Percentiles rank a stretch among this genome's conserved stretches.
These are phyloP conservation scores for Aplocera efformata DNA, from an alignment of 2,888 invertebrate genomes.

Conservation along the genomic window DNA sequence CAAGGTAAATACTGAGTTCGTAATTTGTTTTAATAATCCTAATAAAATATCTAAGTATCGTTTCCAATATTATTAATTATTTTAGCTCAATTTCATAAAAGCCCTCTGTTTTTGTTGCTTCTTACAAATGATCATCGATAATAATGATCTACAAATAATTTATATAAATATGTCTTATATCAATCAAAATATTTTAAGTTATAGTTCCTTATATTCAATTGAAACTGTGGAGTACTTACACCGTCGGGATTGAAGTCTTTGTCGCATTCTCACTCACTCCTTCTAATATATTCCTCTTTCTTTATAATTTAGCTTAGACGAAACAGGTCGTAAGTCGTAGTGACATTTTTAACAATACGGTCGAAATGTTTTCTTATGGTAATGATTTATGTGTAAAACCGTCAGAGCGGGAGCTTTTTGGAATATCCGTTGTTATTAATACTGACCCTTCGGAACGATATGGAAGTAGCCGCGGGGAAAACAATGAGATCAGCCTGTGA, in stretches of 20 bases:
- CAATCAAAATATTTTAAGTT: too few species aligned
- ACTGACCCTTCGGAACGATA: slow-evolving; percentile 53
- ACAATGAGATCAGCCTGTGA: slow-evolving; percentile 43
- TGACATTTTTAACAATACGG: slow-evolving; percentile 78
- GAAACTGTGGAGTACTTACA: slow-evolving; percentile 35
- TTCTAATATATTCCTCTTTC: slow-evolving; percentile 49
- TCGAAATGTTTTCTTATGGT: slow-evolving; percentile 78
- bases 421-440: slow-evolving; percentile 62
- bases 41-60: slow-evolving; percentile 15
- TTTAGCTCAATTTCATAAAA: slow-evolving; percentile 12
- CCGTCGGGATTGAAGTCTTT: slow-evolving; percentile 59
- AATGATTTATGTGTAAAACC: slow-evolving; percentile 77
- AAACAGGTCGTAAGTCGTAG: slow-evolving; percentile 76
- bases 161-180: too few species aligned
- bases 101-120: too few species aligned
- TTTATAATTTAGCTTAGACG: slow-evolving; percentile 71
- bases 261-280: slow-evolving; percentile 49
- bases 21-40: slow-evolving; percentile 29
- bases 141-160: too few species aligned
- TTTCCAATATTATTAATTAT: slow-evolving; percentile 10
- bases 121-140: too few species aligned
- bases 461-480: slow-evolving; percentile 49
- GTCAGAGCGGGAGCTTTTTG: slow-evolving; percentile 60
- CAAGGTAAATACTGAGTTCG: slow-evolving; percentile 33
- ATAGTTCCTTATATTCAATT: too few species aligned